These are phyloP conservation scores for Beroe ovata DNA, from an alignment of 37 sponge, comb jelly and placozoan genomes.

Conservation along the genomic window DNA sequence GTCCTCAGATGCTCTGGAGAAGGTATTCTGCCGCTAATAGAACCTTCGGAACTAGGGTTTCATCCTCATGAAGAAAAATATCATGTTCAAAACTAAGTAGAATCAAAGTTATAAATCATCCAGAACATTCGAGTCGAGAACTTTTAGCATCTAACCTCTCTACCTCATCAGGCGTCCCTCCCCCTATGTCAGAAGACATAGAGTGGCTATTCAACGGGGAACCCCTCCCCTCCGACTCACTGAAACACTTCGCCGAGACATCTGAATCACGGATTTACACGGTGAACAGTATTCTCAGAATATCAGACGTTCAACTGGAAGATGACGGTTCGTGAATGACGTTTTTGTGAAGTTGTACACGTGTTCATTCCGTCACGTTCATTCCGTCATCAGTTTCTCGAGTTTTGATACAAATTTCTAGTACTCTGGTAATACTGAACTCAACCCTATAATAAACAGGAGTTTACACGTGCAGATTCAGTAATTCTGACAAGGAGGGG, in stretches of 20 bases:
- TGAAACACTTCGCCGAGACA: neutral
- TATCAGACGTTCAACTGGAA: neutral
- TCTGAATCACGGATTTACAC: neutral
- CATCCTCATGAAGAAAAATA: too few relatives aligned
- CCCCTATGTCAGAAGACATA: neutral
- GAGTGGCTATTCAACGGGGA: slow-evolving; percentile 1
- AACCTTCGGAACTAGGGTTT: too few relatives aligned
- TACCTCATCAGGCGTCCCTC: slow-evolving; percentile 3
- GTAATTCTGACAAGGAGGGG: neutral
- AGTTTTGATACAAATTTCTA: too few relatives aligned
- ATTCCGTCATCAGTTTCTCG: too few relatives aligned
- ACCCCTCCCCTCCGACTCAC: neutral
- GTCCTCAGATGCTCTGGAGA: slow-evolving; percentile 29
- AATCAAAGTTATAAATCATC: too few relatives aligned
- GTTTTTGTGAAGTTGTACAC: too few relatives aligned
- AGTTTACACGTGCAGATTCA: slow-evolving; percentile 29
- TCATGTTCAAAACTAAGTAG: too few relatives aligned
- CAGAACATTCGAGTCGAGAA: neutral
- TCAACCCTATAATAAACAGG: too few relatives aligned
- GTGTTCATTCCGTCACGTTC: too few relatives aligned
- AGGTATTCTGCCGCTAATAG: too few relatives aligned
- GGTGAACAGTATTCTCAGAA: slow-evolving; percentile 18
- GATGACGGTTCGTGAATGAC: slow-evolving; percentile 3
- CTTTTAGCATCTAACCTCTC: neutral
- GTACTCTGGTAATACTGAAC: too few relatives aligned